Evolutionary conservation across 2,888 invertebrate genomes (phyloP).

Genomic region (Ectemnius lituratus): DNA sequence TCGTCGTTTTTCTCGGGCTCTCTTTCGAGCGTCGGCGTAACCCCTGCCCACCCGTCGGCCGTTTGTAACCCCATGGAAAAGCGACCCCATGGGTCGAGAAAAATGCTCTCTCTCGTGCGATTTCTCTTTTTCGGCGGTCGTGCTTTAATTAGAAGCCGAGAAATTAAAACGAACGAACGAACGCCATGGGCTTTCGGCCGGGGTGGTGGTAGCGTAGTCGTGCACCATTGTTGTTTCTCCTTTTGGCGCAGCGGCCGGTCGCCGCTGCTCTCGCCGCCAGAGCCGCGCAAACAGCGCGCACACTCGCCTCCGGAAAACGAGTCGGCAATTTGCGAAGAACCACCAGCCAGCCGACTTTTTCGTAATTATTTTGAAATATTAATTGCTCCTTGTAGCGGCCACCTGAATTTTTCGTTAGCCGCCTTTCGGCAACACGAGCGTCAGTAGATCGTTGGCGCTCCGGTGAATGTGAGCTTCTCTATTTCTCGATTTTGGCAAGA

Average conservation of each 20-base stretch:
- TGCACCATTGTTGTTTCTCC: constrained; percentile 43
- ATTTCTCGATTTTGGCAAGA: neutral
- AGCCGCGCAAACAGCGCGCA: neutral
- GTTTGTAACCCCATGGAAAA: neutral
- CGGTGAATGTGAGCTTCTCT: neutral
- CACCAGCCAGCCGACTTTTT: constrained; percentile 7
- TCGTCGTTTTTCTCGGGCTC: neutral
- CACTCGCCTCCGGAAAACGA: constrained; percentile 15
- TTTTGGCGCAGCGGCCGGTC: constrained; percentile 36
- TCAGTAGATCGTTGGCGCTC: neutral
- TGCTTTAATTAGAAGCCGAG: constrained; percentile 62
- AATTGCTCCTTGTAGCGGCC: constrained; percentile 24
- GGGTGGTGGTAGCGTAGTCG: constrained; percentile 12
- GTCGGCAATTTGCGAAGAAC: constrained; percentile 40
- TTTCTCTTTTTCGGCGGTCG: constrained; percentile 47
- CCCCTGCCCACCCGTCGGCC: constrained; percentile 6
- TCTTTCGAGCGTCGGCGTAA: constrained; percentile 12
- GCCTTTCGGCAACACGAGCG: neutral
- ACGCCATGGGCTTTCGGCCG: too few species aligned
- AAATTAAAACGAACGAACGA: constrained; percentile 59
- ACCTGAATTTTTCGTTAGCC: constrained; percentile 6
- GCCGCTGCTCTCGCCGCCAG: constrained; percentile 6
- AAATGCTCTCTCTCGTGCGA: constrained; percentile 28
- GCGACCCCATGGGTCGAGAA: constrained; percentile 17
- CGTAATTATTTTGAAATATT: constrained; percentile 38